Conservation (phyloP, 2,797 vertebrate species). For the Myripristis jacobus region DNA sequence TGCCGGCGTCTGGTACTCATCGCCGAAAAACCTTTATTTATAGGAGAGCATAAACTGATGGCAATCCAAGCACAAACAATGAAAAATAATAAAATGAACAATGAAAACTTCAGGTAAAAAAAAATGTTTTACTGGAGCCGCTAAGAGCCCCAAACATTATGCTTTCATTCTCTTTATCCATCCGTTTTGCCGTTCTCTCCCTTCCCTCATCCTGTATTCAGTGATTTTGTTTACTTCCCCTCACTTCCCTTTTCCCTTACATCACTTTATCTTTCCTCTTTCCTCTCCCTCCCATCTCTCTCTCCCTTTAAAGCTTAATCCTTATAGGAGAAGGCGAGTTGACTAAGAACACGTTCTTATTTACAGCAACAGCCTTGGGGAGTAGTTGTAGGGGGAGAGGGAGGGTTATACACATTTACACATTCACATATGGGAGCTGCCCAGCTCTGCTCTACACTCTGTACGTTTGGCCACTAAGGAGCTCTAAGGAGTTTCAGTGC, state of each 20-base stretch:
- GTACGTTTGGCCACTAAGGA: no score
- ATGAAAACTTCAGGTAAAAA: no score
- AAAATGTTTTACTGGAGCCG: no score
- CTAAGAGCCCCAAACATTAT: no score
- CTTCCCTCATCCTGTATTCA: neutral
- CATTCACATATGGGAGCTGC: no score
- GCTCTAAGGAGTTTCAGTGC: conserved; percentile 21
- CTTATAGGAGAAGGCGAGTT: conserved; percentile 40
- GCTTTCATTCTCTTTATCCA: neutral
- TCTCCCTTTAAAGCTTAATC: conserved; percentile 27
- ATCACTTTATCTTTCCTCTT: neutral
- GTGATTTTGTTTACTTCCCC: conserved; percentile 13
- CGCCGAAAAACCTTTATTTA: no score
- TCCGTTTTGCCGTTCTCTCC: neutral
- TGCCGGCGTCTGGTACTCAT: no score
- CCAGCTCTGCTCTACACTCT: no score
- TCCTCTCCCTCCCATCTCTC: neutral
- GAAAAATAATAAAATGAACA: no score
- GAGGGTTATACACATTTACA: conserved; percentile 42
- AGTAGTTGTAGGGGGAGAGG: conserved; percentile 24
- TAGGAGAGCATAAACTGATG: no score
- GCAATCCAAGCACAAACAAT: no score
- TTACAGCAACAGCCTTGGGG: conserved; percentile 47
- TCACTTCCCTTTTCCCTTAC: neutral
- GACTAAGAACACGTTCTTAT: no score